Conservation (phyloP, 2,113 vertebrate species). For the Onychostruthus taczanowskii region DNA sequence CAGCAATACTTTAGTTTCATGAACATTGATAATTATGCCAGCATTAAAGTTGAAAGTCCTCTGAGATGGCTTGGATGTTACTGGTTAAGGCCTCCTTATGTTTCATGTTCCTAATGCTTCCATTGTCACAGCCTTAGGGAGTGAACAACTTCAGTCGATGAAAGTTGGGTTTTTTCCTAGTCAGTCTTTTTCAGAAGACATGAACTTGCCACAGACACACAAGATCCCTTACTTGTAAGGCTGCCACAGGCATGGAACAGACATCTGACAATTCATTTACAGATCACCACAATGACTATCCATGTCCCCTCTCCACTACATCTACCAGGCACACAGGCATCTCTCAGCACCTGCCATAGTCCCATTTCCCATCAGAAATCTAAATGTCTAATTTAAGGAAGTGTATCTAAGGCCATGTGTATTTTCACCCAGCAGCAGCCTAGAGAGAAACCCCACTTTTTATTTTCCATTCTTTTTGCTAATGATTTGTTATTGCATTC, state of each 20-base stretch:
- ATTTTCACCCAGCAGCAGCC: background rate
- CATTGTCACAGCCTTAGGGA: background rate
- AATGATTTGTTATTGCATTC: background rate
- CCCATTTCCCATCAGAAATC: background rate
- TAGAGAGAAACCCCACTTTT: background rate
- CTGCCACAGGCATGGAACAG: background rate
- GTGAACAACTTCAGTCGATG: background rate
- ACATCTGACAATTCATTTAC: background rate
- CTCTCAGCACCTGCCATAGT: background rate
- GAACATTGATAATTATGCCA: background rate
- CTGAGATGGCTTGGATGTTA: background rate
- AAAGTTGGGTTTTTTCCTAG: background rate
- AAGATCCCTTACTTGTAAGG: background rate
- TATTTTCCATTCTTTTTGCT: background rate
- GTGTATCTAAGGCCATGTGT: background rate
- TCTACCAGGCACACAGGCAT: background rate
- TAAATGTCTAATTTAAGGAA: background rate
- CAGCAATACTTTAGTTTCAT: background rate
- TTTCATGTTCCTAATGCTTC: background rate
- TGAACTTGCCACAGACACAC: background rate
- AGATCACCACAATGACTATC: background rate
- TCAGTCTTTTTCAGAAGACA: background rate
- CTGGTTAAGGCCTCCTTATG: background rate
- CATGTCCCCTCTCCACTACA: fast-evolving
- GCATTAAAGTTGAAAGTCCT: background rate